Percentiles rank a stretch among this genome's conserved stretches.
Conservation (phyloP, 2,113 vertebrate genomes). For the Thunnus thynnus region DNA sequence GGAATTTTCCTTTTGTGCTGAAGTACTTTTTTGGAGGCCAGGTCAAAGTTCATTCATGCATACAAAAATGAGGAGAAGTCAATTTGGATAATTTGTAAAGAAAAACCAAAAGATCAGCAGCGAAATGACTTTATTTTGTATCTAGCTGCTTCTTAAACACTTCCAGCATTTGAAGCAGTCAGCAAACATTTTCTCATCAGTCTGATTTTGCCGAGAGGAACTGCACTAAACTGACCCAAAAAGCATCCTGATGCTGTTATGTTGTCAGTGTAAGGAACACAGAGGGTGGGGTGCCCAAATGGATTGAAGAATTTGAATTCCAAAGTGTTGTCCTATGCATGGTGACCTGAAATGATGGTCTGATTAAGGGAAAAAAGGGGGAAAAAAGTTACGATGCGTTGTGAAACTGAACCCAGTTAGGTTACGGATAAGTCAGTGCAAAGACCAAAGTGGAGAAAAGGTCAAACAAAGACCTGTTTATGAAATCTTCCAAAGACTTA, state of each 20-base stretch:
- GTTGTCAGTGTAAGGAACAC: neutral
- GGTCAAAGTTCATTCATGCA: neutral
- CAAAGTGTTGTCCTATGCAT: no score
- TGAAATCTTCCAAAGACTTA: no score
- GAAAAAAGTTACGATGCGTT: neutral
- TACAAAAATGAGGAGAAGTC: neutral
- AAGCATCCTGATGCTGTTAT: neutral
- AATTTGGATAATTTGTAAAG: neutral
- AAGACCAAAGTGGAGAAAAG: neutral
- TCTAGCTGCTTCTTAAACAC: neutral
- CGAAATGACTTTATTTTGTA: neutral
- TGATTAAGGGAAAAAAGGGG: no score
- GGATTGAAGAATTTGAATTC: no score
- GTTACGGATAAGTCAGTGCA: neutral
- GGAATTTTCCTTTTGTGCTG: conserved; percentile 9
- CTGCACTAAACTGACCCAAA: neutral
- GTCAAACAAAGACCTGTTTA: neutral
- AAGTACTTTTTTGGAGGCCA: neutral
- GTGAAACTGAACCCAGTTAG: neutral
- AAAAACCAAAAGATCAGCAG: neutral
- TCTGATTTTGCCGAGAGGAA: neutral
- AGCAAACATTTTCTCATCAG: neutral
- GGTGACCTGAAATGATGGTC: no score
- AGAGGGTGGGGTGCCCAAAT: no score
- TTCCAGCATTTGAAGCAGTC: neutral